Evolutionary conservation across 2,888 invertebrate species (phyloP).

Genomic region (Pseudococcus longispinus): DNA sequence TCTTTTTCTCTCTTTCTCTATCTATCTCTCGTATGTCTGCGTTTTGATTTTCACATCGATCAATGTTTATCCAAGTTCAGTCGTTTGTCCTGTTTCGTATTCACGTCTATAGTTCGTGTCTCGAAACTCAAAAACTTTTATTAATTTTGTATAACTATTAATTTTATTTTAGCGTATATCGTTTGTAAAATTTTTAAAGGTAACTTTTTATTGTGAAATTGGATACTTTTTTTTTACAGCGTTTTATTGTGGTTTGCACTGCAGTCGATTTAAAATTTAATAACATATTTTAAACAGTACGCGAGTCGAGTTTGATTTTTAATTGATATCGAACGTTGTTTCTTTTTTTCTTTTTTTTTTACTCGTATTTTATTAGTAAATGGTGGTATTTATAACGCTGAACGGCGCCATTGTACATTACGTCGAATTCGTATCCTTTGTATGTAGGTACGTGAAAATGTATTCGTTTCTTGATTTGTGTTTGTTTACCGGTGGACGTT

Average conservation of each 20-base stretch:
- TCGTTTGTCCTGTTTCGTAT: neutral
- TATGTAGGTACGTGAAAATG: neutral
- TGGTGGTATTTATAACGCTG: neutral
- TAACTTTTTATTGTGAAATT: constrained; percentile 17
- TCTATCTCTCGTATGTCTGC: neutral
- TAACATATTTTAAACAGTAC: constrained; percentile 7
- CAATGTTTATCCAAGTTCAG: neutral
- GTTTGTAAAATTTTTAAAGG: constrained; percentile 12
- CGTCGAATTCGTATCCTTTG: neutral
- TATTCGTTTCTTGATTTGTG: neutral
- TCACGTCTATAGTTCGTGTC: neutral
- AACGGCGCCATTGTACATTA: neutral
- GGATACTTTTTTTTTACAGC: constrained; percentile 31
- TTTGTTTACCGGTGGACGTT: neutral
- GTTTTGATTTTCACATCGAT: neutral
- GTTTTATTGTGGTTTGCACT: constrained; percentile 20
- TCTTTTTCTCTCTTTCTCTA: neutral
- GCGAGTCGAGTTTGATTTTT: neutral
- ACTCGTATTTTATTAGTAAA: constrained; percentile 2
- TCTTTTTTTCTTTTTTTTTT: constrained; percentile 1
- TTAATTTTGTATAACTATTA: neutral
- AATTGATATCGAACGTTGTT: constrained; percentile 6
- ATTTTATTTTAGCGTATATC: constrained; percentile 2
- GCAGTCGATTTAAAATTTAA: constrained; percentile 12
- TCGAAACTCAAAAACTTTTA: neutral